Evolutionary conservation across 2,797 vertebrate genomes (phyloP).

Genomic region (Anniella stebbinsi): DNA sequence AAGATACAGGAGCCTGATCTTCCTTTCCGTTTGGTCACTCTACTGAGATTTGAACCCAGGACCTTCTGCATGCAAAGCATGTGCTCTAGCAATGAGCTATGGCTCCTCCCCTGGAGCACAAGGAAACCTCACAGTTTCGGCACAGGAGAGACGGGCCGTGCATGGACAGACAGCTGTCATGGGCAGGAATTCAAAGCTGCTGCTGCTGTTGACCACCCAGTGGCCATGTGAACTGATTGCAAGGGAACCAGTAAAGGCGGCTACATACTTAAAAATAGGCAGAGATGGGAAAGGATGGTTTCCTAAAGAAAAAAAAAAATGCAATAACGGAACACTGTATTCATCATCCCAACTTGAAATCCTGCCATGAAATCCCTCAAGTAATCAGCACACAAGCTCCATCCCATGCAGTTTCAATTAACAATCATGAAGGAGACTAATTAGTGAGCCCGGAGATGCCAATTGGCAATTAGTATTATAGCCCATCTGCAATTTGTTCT

Average conservation of each 20-base stretch:
- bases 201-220: no score
- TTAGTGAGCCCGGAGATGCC: constrained; percentile 51
- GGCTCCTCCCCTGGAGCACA: no score
- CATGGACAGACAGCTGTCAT: background rate
- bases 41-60: no score
- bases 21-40: no score
- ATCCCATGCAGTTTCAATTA: constrained; percentile 51
- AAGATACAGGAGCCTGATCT: no score
- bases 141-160: background rate
- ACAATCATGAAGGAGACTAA: constrained; percentile 48
- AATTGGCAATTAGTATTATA: constrained; percentile 61
- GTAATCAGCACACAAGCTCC: background rate
- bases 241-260: background rate
- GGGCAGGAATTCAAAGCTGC: background rate
- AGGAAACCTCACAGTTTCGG: background rate
- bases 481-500: constrained; percentile 43
- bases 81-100: background rate
- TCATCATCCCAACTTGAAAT: constrained; percentile 18
- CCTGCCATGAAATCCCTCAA: rapidly evolving
- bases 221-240: background rate
- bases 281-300: background rate
- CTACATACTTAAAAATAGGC: background rate
- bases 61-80: no score
- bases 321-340: rapidly evolving
- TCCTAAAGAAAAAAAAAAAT: background rate